phyloP scores from a whole-genome alignment of 2,797 vertebrate genomes.

The Acropternis orthonyx region DNA sequence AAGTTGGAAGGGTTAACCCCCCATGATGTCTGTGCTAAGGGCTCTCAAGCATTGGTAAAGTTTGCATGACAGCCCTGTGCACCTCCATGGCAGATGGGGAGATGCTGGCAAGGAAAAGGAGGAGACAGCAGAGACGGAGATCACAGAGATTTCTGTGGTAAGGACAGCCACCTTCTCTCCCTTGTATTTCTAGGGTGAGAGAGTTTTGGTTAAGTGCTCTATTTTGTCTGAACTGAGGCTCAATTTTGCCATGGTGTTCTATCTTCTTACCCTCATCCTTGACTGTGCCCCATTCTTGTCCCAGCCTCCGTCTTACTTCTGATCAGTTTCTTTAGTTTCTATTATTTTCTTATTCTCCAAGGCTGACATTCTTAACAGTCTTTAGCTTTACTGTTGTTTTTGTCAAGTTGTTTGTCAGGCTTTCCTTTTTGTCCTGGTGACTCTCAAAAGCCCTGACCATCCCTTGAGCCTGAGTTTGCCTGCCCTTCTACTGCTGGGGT shows the following conservation, averaged over 20 bases:
- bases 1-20: background rate
- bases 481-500: background rate
- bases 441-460: background rate
- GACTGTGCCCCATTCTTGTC: background rate
- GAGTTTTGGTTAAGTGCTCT: background rate
- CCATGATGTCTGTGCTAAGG: background rate
- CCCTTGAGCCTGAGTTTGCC: background rate
- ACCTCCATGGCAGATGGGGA: background rate
- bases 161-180: background rate
- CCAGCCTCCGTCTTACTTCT: background rate
- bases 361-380: background rate
- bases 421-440: background rate
- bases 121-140: background rate
- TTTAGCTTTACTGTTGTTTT: background rate
- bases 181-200: background rate
- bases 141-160: background rate
- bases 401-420: background rate
- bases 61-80: background rate
- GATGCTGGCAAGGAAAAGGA: background rate
- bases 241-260: background rate
- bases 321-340: background rate
- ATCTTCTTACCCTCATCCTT: background rate
- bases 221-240: background rate
- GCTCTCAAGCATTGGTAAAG: background rate
- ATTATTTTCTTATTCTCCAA: background rate